Percentiles rank a stretch among this genome's conserved stretches.
Conservation (phyloP, 1,140 invertebrate genomes). For the Atta cephalotes region DNA sequence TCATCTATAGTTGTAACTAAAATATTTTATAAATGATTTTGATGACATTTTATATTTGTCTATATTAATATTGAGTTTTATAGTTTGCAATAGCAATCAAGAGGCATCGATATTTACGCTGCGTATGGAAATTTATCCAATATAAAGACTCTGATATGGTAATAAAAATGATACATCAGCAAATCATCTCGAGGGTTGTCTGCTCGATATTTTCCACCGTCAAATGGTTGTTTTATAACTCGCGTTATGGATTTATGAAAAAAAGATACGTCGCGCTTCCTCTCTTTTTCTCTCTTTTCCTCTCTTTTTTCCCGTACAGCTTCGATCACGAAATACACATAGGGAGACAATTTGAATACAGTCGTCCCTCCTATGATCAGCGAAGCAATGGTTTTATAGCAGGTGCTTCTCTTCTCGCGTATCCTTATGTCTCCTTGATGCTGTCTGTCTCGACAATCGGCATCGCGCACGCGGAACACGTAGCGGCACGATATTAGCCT, state of each 20-base stretch:
- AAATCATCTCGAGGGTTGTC: slow-evolving; percentile 48
- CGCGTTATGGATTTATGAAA: slow-evolving; percentile 64
- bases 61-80: not conserved
- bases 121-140: slow-evolving; percentile 58
- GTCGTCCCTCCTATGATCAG: slow-evolving; percentile 72
- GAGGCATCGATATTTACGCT: slow-evolving; percentile 21
- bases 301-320: not conserved
- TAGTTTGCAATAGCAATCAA: slow-evolving; percentile 30
- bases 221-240: slow-evolving; percentile 65
- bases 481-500: slow-evolving; percentile 82
- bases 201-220: slow-evolving; percentile 48
- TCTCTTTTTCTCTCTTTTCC: not conserved
- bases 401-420: slow-evolving; percentile 47
- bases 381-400: slow-evolving; percentile 75
- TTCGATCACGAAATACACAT: slow-evolving; percentile 49
- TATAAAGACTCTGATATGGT: slow-evolving; percentile 37
- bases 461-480: slow-evolving; percentile 80
- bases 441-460: slow-evolving; percentile 55
- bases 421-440: slow-evolving; percentile 34
- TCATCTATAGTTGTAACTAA: not conserved
- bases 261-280: slow-evolving; percentile 43
- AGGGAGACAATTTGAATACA: slow-evolving; percentile 69
- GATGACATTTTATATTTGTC: not conserved
- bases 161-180: slow-evolving; percentile 61
- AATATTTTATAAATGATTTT: not conserved